Evolutionary conservation across 1,140 invertebrate species (phyloP), one percentile per base, ranked within the genome.

Genomic region (Aphelenchoides besseyi): DNA sequence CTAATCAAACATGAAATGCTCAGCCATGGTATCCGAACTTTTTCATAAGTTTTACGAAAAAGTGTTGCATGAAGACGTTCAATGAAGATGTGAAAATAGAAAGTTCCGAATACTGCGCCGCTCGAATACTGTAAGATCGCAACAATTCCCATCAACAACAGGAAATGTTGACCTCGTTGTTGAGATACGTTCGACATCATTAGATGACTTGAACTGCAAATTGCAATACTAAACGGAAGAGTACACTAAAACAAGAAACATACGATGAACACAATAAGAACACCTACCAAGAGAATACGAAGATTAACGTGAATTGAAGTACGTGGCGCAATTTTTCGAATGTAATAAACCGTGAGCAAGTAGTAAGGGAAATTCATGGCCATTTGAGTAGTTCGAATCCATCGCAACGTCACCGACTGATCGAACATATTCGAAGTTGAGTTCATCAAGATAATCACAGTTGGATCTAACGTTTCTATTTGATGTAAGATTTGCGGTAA

Each of bases 271-370:
- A 18, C 26, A 8, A 8, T 5, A 59, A 33, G 5, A n/a, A 8
- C 5, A 59, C 55, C 23, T 33, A 59, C 55, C 26, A 59, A 33
- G 16, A 59, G 5, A 12, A 59, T 5, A 8, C 18, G 5, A 5
- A 59, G 23, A 59, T 59, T 59, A 23, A 59, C 23, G 55, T 59
- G 55, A 18, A 59, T 59, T 23, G 18, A 16, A 28, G 55, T 8
- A 18, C 18, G 55, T 8, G 5, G 5, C 12, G 18, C 18, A 5
- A 59, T 33, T 33, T 18, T 59, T 8, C 23, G 16, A 8, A 33
- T 5, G 18, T 8, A 59, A 23, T 59, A 59, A 33, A 18, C 55
- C 26, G 55, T 33, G 18, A 8, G 18, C 5, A 59, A 8, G 26
- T 8, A 59, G 55, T 8, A 59, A 33, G 55, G 55, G 5, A 33